Conservation (phyloP, 2,113 vertebrate species). For the Drymodes brunneopygia region DNA sequence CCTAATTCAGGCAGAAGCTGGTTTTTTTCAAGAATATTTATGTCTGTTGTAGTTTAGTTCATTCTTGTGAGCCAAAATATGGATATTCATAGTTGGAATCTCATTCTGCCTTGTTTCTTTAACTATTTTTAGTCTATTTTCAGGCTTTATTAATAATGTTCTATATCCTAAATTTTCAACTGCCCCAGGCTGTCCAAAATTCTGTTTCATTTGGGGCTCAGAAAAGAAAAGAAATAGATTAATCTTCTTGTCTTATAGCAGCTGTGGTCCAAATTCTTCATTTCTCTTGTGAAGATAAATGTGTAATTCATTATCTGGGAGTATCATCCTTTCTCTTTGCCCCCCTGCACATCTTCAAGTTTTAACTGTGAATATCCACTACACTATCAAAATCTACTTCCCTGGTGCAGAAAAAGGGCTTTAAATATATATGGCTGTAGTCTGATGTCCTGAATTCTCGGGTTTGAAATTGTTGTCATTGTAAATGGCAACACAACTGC, state of each 20-base stretch:
- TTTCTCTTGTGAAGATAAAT: not conserved
- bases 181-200: not conserved
- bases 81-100: not conserved
- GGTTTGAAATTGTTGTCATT: not conserved
- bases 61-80: not conserved
- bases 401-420: not conserved
- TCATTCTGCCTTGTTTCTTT: not conserved
- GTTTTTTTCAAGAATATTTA: not conserved
- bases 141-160: not conserved
- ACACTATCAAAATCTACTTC: not conserved
- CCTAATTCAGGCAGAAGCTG: not conserved
- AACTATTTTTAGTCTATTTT: not conserved
- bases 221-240: not conserved
- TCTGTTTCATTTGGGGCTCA: not conserved
- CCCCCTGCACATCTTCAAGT: not conserved
- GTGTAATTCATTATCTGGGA: not conserved
- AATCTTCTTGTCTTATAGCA: not conserved
- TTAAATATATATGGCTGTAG: not conserved
- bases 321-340: not conserved
- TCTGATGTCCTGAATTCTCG: not conserved
- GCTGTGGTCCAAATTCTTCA: not conserved
- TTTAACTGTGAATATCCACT: not conserved
- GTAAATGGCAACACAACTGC: not conserved
- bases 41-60: not conserved
- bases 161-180: not conserved